These are phyloP conservation scores for Ptycholaimellus sp. DNA, from an alignment of 2,888 invertebrate genomes.

Conservation along the genomic window DNA sequence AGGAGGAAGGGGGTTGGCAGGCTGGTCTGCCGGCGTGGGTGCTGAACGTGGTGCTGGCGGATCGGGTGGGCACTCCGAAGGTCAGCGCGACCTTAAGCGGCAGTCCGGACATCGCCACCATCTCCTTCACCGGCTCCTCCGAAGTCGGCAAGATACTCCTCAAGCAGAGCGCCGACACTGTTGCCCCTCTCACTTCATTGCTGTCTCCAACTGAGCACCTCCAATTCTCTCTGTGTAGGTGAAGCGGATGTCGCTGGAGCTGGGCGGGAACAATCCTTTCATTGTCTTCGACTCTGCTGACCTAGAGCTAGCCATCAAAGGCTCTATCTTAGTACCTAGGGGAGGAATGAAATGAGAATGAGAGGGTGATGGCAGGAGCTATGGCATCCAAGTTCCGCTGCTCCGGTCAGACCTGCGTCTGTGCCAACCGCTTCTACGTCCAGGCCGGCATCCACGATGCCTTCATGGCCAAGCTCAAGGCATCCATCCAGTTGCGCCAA, in stretches of 20 bases:
- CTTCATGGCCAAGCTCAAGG: constrained; percentile 48
- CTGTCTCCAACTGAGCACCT: constrained; percentile 37
- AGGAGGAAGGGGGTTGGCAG: too few species aligned
- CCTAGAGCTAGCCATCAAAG: constrained; percentile 50
- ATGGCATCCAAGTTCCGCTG: constrained; percentile 79
- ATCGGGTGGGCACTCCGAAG: constrained; percentile 43
- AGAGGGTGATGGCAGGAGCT: constrained; percentile 36
- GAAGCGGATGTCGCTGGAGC: constrained; percentile 67
- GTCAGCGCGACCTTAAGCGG: constrained; percentile 66
- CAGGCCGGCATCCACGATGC: constrained; percentile 51
- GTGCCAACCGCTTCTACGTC: constrained; percentile 65
- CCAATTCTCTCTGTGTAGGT: constrained; percentile 59
- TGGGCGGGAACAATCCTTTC: constrained; percentile 94
- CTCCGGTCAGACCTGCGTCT: constrained; percentile 80
- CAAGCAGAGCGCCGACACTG: not conserved
- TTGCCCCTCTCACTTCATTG: not conserved
- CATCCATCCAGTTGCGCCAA: too few species aligned
- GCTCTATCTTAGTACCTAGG: constrained; percentile 7
- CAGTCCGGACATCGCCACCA: constrained; percentile 52
- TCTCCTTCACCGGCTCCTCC: constrained; percentile 85
- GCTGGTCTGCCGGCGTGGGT: constrained; percentile 76
- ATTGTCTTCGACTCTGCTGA: constrained; percentile 81
- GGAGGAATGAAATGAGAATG: not conserved
- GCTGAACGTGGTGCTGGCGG: constrained; percentile 58
- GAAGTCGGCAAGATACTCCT: constrained; percentile 52